Evolutionary conservation across 1,140 invertebrate genomes (phyloP).

Genomic region (Heliconius himera): DNA sequence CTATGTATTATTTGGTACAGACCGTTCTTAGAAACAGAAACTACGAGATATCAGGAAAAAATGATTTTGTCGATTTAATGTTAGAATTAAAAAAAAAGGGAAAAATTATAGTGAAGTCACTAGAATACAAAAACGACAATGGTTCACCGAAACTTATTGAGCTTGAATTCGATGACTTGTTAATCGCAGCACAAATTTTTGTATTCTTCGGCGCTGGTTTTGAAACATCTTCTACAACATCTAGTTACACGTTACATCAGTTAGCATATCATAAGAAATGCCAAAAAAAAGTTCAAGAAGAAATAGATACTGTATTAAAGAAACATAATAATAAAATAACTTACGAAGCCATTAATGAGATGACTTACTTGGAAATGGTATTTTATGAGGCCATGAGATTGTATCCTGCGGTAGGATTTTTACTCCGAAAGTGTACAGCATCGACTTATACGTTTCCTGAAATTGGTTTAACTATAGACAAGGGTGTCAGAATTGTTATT

Average conservation of each 20-base stretch:
- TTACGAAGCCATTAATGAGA: constrained; percentile 46
- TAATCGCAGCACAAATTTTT: constrained; percentile 42
- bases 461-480: constrained; percentile 42
- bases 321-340: constrained; percentile 47
- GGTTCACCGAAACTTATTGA: constrained; percentile 41
- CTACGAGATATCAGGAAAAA: constrained; percentile 40
- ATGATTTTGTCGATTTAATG: constrained; percentile 49
- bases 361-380: constrained; percentile 43
- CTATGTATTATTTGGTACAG: constrained; percentile 53
- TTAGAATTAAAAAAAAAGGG: constrained; percentile 44
- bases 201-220: constrained; percentile 47
- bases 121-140: constrained; percentile 38
- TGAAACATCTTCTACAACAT: constrained; percentile 43
- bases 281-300: constrained; percentile 42
- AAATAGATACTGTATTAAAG: constrained; percentile 43
- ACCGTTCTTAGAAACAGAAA: constrained; percentile 40
- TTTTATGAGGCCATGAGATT: constrained; percentile 46
- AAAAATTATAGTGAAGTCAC: constrained; percentile 40
- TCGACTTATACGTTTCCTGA: constrained; percentile 43
- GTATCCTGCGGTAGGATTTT: constrained; percentile 41
- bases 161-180: constrained; percentile 39
- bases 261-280: constrained; percentile 39
- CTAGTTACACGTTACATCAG: constrained; percentile 46
- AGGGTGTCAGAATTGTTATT: constrained; percentile 41
- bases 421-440: constrained; percentile 42